Base-by-base conservation (phyloP, 30 jellyfish, hydroid and myxozoan genomes). In the Hydra vulgaris region DNA sequence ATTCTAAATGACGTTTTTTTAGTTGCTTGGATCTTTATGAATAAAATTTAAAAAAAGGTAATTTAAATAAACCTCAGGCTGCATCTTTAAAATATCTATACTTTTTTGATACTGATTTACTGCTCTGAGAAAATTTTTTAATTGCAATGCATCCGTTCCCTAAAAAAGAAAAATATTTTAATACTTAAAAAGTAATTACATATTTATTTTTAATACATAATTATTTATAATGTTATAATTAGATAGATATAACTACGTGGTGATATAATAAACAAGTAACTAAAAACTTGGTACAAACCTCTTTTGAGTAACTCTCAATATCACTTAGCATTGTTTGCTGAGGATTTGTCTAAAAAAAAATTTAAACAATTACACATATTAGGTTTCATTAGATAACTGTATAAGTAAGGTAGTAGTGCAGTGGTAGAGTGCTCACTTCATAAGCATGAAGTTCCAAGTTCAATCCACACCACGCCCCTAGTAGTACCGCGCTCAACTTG, bases 61-160 rank as follows among this genome's bases (percentile, higher is more conserved):
- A 72, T 17, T 25, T 15, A 55, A 8, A 1, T 0, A 21, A 18
- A 20, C 18, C 27, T 20, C 20, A 19, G 70, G 81, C 72, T 40
- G 61, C 5, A 40, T 40, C 61, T 40, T 40, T 40, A 40, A 40
- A 40, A 75, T 17, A 26, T 75, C 40, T 0, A 75, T 1, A 25
- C 72, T 25, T 75, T 75, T 75, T 0, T 70, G 26, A 75, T 75
- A 75, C 66, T 75, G 21, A 25, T 0, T 22, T 12, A 53, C 66
- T 15, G 83, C 83, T 25, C 23, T 23, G 18, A 66, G 83, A 75
- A 66, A 24, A n/a, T 54, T 66, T 15, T 75, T 75, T 54, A 18
- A 1, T 21, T 23, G 24, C 73, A 75, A 26, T 25, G 83, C 83
- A 21, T 25, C 40, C 15, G 70, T 75, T 53, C 83, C 83, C 83